Base-by-base conservation (phyloP, 2,797 vertebrate species). In the Melanotaenia pygmaea region DNA sequence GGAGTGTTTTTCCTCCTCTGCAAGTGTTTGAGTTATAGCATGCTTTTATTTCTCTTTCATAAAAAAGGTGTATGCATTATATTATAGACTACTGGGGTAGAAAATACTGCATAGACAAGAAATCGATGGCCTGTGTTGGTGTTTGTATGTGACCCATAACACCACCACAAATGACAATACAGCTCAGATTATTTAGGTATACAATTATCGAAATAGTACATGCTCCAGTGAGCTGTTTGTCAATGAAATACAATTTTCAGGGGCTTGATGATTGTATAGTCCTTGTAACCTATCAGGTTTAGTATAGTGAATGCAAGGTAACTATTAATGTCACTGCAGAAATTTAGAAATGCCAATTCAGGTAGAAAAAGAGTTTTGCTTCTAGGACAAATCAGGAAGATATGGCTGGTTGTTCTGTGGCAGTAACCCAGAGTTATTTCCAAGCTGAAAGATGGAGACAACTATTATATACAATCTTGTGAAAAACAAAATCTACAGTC, bases 1-100 rank as follows among this genome's bases (percentile, higher is more conserved):
- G 53, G 30, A 72, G 66, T 40, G 12, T 43, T 71, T 38, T 56
- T 43, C 47, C 60, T 71, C 75, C 61, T 81, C 69, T 81, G 30
- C 71, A 57, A 59, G 66, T 24, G 37, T 32, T 7, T 32, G 58
- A 65, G 28, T 62, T 60, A 16, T 22, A 0, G 13, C 16, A 35
- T 73, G 24, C 58, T 43, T 30, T 28, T 12, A 24, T 64, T 26
- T 37, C 30, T 11, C 51, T 43, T 13, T 12, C 14, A 1, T 18
- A 13, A 26, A 1, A 14, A 37, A 14, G 10, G 50, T 53, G 11
- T 12, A 53, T 53, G 3, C 22, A 53, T 11, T 12, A 4, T 53
- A 24, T 53, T 10, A 24, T 24, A 5, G 1, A 26, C 22, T 53
- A 53, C 50, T 26, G 7, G 7, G 11, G 10, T 16, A 43, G 13